Percentiles rank a stretch among this genome's conserved stretches.
These are phyloP conservation scores for Thereva nobilitata DNA, from an alignment of 2,888 invertebrate species.

Conservation along the genomic window DNA sequence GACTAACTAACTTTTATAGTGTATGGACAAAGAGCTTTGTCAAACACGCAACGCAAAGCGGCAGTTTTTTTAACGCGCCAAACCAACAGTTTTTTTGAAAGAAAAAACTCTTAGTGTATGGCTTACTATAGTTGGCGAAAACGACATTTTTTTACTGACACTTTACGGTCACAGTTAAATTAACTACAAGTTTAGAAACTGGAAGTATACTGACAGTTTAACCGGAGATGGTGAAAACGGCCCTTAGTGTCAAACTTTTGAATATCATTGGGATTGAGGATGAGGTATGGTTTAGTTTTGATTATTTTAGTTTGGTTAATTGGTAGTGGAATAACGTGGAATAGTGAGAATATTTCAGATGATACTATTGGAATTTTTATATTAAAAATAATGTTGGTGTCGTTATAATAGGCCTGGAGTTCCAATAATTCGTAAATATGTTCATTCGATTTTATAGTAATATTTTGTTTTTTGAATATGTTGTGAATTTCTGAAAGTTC, in stretches of 20 bases:
- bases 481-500: conserved; percentile 38
- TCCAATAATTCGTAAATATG: conserved; percentile 40
- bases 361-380: conserved; percentile 38
- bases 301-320: conserved; percentile 39
- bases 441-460: conserved; percentile 37
- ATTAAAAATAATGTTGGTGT: conserved; percentile 41
- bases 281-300: conserved; percentile 28
- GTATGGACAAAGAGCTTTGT: no score
- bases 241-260: conserved; percentile 27
- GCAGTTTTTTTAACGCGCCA: no score
- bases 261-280: conserved; percentile 25
- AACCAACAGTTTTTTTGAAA: no score
- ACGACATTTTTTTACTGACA: no score
- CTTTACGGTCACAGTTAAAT: no score
- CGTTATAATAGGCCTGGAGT: conserved; percentile 38
- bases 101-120: no score
- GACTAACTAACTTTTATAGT: no score
- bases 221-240: no score
- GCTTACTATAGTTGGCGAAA: no score
- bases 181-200: no score
- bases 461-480: conserved; percentile 29
- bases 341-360: conserved; percentile 26
- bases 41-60: no score
- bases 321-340: conserved; percentile 38
- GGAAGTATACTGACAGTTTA: no score